phyloP scores from a whole-genome alignment of 2,113 vertebrate genomes.

The Sinosuthora webbiana region DNA sequence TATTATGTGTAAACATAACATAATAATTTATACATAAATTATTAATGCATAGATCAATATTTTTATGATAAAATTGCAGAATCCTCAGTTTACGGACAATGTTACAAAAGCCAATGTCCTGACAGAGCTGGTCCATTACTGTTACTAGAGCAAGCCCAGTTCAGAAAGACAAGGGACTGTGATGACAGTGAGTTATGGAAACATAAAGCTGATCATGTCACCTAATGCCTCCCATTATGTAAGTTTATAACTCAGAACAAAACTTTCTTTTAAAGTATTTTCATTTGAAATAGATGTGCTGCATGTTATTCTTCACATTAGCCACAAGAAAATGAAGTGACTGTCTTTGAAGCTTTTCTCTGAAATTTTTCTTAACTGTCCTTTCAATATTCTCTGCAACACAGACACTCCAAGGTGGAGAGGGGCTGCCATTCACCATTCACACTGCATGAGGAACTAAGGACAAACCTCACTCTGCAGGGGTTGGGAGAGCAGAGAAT shows the following conservation, averaged over 20 bases:
- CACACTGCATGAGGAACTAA: fast-evolving
- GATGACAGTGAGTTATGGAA: not conserved
- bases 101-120: not conserved
- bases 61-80: not conserved
- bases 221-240: not conserved
- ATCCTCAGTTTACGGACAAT: not conserved
- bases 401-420: not conserved
- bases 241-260: not conserved
- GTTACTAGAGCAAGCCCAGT: not conserved
- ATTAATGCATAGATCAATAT: not conserved
- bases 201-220: not conserved
- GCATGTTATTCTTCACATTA: not conserved
- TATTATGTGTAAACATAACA: not conserved
- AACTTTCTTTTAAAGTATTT: not conserved
- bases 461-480: not conserved
- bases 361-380: not conserved
- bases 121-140: not conserved
- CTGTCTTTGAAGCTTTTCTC: not conserved
- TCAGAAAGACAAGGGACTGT: not conserved
- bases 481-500: not conserved
- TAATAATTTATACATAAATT: not conserved
- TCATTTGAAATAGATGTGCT: not conserved
- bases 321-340: not conserved
- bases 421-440: not conserved
- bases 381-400: not conserved